phyloP scores from a whole-genome alignment of 2,888 invertebrate genomes.

The Adelognathus sp. region DNA sequence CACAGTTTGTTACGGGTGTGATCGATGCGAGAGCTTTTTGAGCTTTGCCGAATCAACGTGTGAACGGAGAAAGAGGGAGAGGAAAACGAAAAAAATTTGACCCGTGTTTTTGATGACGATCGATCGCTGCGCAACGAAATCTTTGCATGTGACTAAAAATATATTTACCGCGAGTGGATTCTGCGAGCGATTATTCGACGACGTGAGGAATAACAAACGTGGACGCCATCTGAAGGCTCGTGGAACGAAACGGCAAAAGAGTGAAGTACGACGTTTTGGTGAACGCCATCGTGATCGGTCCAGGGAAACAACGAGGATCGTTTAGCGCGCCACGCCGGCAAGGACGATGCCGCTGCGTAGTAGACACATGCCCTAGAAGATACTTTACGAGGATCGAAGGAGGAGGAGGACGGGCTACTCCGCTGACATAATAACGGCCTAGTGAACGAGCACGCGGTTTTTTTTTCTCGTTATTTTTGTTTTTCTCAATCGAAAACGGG shows the following conservation, averaged over 20 bases:
- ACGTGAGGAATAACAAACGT: neutral
- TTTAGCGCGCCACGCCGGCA: slow-evolving; percentile 4
- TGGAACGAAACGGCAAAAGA: neutral
- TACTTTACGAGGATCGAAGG: slow-evolving; percentile 1
- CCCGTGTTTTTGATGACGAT: too few species aligned
- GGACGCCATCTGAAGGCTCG: slow-evolving; percentile 50
- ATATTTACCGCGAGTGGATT: too few species aligned
- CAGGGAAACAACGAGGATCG: slow-evolving; percentile 52
- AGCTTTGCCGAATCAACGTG: too few species aligned
- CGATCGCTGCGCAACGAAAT: too few species aligned
- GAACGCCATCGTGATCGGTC: slow-evolving; percentile 43
- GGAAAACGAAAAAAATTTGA: too few species aligned
- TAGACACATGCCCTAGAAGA: slow-evolving; percentile 33
- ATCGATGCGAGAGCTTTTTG: too few species aligned
- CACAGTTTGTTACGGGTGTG: too few species aligned
- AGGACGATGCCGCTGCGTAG: slow-evolving; percentile 39
- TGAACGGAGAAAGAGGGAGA: too few species aligned
- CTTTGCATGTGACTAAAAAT: too few species aligned
- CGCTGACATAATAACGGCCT: neutral
- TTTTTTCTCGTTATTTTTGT: neutral
- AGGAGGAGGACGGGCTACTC: neutral
- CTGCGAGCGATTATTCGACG: neutral
- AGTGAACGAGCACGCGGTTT: slow-evolving; percentile 7
- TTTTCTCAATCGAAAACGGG: slow-evolving; percentile 1
- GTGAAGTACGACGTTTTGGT: slow-evolving; percentile 24